Evolutionary conservation across 2,888 invertebrate genomes (phyloP), one percentile per base, ranked within the genome.

Genomic region (Ceraclea dissimilis): DNA sequence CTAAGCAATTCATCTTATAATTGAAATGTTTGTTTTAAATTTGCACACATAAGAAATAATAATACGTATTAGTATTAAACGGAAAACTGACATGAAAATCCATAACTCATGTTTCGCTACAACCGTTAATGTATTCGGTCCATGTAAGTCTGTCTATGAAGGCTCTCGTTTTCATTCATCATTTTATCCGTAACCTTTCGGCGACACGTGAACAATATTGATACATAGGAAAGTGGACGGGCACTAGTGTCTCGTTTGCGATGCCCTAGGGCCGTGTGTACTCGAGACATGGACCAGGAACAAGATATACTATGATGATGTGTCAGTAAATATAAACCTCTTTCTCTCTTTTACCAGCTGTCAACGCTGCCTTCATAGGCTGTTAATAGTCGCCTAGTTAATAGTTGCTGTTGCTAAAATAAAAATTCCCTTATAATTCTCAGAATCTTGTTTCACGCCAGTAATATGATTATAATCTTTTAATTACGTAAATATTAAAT

Each of bases 161-260:
- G 39, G 39, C 39, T 39, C 39, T 39, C 39, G 39, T 39, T 39
- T 39, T 39, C 39, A 39, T 39, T 39, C 39, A 39, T 39, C 39
- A 39, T 39, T 39, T 39, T 39, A 39, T 39, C 39, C 16, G 16
- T 16, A 39, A 39, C 39, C 39, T 39, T 39, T 39, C 39, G 39
- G 39, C 39, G 39, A 39, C 39, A 39, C 39, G 8, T 39, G 39
- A 39, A 39, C 39, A 39, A 39, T 39, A 39, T 39, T 39, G 39
- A 39, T 39, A 39, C 39, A 39, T 39, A 39, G 39, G 39, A 39
- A 39, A 39, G 39, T 39, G 39, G 39, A 39, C 39, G 13, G 13
- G 13, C n/a, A 39, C 13, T 16, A 39, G 39, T 39, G 39, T 39
- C 39, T 39, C 39, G 39, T 39, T 39, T 16, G 39, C 13, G 13